These are phyloP conservation scores for Sarcophaga rosellei DNA, from an alignment of 2,888 invertebrate species.

Conservation along the genomic window DNA sequence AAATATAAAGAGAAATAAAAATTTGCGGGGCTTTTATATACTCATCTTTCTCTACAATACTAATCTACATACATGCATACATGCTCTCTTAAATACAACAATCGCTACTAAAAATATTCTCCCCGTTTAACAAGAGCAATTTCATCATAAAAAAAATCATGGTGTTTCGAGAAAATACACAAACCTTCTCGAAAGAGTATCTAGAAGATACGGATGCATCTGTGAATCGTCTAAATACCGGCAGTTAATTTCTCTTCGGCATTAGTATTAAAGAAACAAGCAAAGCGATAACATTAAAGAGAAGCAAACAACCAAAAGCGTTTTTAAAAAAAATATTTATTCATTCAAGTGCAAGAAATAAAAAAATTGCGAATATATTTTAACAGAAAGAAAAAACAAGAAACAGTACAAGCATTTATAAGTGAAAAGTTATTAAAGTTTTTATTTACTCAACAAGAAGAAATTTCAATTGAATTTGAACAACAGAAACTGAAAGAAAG, in stretches of 20 bases:
- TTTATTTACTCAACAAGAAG: not conserved
- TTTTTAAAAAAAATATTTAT: not conserved
- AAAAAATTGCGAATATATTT: not conserved
- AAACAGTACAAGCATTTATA: not conserved
- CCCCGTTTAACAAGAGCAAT: not conserved
- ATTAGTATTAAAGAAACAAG: constrained; percentile 56
- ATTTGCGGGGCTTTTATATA: too few relatives aligned
- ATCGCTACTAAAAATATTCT: not conserved
- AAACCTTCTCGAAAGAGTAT: constrained; percentile 57
- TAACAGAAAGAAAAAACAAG: too few relatives aligned
- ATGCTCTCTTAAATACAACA: not conserved
- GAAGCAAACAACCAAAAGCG: constrained; percentile 13
- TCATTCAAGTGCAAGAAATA: not conserved
- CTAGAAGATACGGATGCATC: constrained; percentile 49
- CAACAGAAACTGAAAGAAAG: not conserved
- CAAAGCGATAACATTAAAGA: constrained; percentile 39
- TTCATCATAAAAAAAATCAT: not conserved
- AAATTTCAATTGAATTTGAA: too few relatives aligned
- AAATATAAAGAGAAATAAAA: too few relatives aligned
- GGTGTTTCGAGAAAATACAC: constrained; percentile 49
- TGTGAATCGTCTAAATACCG: constrained; percentile 64
- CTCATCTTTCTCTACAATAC: too few relatives aligned
- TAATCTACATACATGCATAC: not conserved
- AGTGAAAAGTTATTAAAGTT: not conserved
- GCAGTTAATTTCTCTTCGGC: constrained; percentile 26